Base-by-base conservation (phyloP, 2,113 vertebrate genomes). In the Catagonus wagneri region DNA sequence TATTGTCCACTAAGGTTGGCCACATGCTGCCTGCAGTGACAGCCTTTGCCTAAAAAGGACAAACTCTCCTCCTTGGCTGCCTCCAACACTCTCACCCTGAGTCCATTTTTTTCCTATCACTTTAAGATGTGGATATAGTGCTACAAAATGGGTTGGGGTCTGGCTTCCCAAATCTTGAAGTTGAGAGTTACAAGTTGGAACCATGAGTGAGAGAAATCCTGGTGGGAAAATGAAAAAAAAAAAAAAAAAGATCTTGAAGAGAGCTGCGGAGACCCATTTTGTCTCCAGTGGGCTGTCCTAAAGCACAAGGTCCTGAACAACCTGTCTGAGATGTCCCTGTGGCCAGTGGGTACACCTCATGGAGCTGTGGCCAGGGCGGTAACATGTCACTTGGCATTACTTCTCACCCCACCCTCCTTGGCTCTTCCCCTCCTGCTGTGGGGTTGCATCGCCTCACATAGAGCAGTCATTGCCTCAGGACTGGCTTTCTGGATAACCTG, bases 1-100 rank as follows among this genome's bases (percentile, higher is more conserved):
- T 76, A 4, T 44, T 20, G 39, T 36, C 27, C 34, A 15, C 0
- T 39, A 8, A 54, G 39, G 66, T 25, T 63, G 61, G 63, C 19
- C 15, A 1, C 7, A 14, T 65, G 13, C 68, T 56, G 22, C 11
- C 34, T 7, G 2, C 1, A 17, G 44, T 12, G 23, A 81, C 29
- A 2, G 3, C 50, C n/a, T 56, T 22, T 23, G 56, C 4, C n/a
- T 66, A 6, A n/a, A 6, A 76, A 56, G 29, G 3, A n/a, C n/a
- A 9, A 13, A 9, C 44, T 13, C 5, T 14, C 61, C 23, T 27
- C 3, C 16, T 1, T 4, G 19, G 2, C 23, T 25, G 23, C 22
- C 17, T 20, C 3, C 54, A 27, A 8, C 44, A 56, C 3, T 60
- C n/a, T 23, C 2, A 75, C 9, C 9, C 10, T 1, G 19, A 36